Percentiles rank a stretch among this genome's conserved stretches.
Conservation (phyloP, 2,797 vertebrate species). For the Lagocephalus sceleratus region DNA sequence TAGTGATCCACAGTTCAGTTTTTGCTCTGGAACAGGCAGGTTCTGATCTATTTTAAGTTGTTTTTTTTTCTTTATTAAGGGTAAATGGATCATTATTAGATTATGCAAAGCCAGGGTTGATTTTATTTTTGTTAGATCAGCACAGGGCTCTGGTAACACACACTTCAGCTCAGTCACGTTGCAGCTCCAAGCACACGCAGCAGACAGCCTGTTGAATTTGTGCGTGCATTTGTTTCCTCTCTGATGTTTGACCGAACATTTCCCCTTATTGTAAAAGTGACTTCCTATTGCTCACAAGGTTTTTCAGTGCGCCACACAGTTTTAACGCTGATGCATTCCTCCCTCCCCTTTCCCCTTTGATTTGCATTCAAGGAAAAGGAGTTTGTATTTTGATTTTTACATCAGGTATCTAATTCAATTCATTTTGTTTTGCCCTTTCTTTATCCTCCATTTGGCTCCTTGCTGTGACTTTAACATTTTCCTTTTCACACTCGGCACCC, state of each 20-base stretch:
- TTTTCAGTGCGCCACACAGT: slow-evolving; percentile 41
- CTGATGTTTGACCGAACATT: slow-evolving; percentile 33
- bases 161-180: background rate
- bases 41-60: background rate
- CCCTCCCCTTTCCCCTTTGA: slow-evolving; percentile 80
- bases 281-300: slow-evolving; percentile 51
- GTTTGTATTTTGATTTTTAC: slow-evolving; percentile 99
- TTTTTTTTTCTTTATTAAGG: background rate
- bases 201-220: slow-evolving; percentile 23
- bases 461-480: slow-evolving; percentile 63
- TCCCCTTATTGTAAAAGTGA: slow-evolving; percentile 38
- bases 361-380: slow-evolving; percentile 96
- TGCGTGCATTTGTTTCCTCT: slow-evolving; percentile 44
- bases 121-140: background rate
- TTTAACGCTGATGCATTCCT: slow-evolving; percentile 73
- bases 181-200: background rate
- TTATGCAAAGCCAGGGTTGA: background rate
- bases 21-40: background rate
- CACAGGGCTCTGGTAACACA: background rate
- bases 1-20: slow-evolving; percentile 5
- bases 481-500: slow-evolving; percentile 51
- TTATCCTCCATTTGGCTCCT: slow-evolving; percentile 55
- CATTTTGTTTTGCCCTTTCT: slow-evolving; percentile 36
- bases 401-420: slow-evolving; percentile 89
- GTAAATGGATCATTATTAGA: background rate